phyloP scores from a whole-genome alignment of 2,888 invertebrate species.

The Himalopsyche japonica region DNA sequence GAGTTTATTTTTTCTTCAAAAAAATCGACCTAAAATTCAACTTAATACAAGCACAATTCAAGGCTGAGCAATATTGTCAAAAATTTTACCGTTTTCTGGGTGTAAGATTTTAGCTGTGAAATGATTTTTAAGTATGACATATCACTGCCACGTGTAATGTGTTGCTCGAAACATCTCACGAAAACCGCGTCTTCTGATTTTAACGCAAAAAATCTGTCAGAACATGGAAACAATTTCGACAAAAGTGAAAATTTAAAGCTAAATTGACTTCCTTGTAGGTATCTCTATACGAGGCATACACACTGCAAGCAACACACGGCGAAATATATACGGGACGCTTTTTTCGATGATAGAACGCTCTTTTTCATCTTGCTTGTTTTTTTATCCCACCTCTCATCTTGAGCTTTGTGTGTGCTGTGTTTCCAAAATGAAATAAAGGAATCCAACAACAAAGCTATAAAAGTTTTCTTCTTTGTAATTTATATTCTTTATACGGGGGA shows the following conservation, averaged over 20 bases:
- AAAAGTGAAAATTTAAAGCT: conserved; percentile 34
- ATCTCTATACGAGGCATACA: not conserved
- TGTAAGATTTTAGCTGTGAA: not conserved
- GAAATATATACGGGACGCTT: conserved; percentile 28
- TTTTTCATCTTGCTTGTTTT: conserved; percentile 27
- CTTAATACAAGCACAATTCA: too few species aligned
- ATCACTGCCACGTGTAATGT: not conserved
- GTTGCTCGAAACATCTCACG: not conserved
- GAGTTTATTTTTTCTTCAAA: too few species aligned
- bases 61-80: too few species aligned
- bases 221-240: conserved; percentile 19
- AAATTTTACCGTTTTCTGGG: too few species aligned
- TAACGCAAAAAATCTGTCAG: not conserved
- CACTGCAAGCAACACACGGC: not conserved
- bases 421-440: conserved; percentile 38
- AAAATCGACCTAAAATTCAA: too few species aligned
- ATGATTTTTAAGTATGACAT: not conserved
- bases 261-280: conserved; percentile 33
- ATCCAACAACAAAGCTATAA: conserved; percentile 41
- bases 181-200: not conserved
- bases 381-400: conserved; percentile 22
- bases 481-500: conserved; percentile 39
- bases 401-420: conserved; percentile 34
- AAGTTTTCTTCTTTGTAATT: conserved; percentile 41
- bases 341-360: conserved; percentile 36